These are phyloP conservation scores for Semicossyphus pulcher DNA, from an alignment of 2,113 vertebrate genomes.

Conservation along the genomic window DNA sequence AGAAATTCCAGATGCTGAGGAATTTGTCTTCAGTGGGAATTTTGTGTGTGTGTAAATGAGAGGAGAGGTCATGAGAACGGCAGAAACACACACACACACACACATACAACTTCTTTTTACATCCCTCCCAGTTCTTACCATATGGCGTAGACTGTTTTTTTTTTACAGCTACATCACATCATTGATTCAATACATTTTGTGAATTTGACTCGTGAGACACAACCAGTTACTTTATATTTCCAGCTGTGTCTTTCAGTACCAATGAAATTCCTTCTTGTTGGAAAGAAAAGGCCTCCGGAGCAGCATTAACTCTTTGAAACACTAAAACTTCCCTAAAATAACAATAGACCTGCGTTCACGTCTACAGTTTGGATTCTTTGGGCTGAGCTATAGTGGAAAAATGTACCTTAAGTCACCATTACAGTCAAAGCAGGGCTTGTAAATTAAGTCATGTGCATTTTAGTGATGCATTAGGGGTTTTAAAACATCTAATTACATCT, in stretches of 20 bases:
- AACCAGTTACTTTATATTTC: not conserved
- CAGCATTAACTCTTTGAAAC: not conserved
- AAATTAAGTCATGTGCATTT: not conserved
- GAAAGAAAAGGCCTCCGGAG: not conserved
- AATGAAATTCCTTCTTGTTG: not conserved
- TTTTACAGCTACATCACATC: not conserved
- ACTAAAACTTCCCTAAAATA: conserved; percentile 4
- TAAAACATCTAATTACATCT: not conserved
- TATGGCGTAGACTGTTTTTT: not conserved
- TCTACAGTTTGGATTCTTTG: not conserved
- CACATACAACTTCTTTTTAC: conserved; percentile 7
- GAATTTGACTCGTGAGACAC: not conserved
- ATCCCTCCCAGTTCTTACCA: not conserved
- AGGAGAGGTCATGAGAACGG: conserved; percentile 81
- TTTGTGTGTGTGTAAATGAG: conserved; percentile 36
- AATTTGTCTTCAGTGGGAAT: conserved; percentile 73
- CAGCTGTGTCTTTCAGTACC: not conserved
- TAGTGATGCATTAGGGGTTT: not conserved
- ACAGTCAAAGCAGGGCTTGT: not conserved
- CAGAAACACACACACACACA: conserved; percentile 30
- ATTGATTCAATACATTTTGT: too few relatives aligned
- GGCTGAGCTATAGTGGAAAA: conserved; percentile 31
- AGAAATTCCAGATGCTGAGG: conserved; percentile 71
- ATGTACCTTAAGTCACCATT: not conserved
- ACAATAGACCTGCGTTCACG: conserved; percentile 3